Conservation (phyloP, 1,140 invertebrate species). For the Ceratosolen fusciceps region DNA sequence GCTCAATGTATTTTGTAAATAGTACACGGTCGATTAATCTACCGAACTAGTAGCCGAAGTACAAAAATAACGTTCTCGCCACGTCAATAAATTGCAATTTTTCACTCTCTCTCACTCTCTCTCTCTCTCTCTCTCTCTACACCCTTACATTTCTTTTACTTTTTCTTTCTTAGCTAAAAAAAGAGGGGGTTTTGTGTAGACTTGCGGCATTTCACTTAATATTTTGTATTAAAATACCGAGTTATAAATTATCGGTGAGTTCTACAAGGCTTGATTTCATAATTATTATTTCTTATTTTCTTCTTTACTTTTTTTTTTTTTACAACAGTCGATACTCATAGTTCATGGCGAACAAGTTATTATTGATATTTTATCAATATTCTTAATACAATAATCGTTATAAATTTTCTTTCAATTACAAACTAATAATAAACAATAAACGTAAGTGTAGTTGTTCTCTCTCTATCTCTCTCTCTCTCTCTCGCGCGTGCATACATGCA, state of each 20-base stretch:
- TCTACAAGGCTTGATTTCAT: constrained; percentile 37
- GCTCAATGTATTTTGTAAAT: constrained; percentile 39
- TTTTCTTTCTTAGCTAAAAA: constrained; percentile 7
- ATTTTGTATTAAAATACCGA: constrained; percentile 32
- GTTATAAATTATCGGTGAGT: constrained; percentile 43
- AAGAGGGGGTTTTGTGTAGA: constrained; percentile 16
- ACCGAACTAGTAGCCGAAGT: constrained; percentile 46
- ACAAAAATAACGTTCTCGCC: constrained; percentile 47
- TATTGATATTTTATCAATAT: no score
- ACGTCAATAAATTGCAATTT: constrained; percentile 28
- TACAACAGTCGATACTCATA: constrained; percentile 42
- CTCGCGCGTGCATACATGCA: constrained; percentile 39
- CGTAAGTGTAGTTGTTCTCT: constrained; percentile 50
- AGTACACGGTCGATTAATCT: constrained; percentile 33
- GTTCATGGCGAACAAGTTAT: constrained; percentile 47
- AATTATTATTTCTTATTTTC: no score
- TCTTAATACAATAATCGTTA: no score
- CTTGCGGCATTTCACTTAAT: constrained; percentile 15
- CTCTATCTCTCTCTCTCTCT: no score
- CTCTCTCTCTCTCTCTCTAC: not conserved
- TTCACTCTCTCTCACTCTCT: not conserved
- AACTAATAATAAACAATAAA: constrained; percentile 46
- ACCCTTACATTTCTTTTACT: constrained; percentile 1
- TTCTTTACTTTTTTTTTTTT: constrained; percentile 22
- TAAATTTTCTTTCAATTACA: constrained; percentile 29